Percentiles rank a stretch among this genome's conserved stretches.
These are phyloP conservation scores for Drosophila lacicola DNA, from an alignment of 2,888 invertebrate species.

Conservation along the genomic window DNA sequence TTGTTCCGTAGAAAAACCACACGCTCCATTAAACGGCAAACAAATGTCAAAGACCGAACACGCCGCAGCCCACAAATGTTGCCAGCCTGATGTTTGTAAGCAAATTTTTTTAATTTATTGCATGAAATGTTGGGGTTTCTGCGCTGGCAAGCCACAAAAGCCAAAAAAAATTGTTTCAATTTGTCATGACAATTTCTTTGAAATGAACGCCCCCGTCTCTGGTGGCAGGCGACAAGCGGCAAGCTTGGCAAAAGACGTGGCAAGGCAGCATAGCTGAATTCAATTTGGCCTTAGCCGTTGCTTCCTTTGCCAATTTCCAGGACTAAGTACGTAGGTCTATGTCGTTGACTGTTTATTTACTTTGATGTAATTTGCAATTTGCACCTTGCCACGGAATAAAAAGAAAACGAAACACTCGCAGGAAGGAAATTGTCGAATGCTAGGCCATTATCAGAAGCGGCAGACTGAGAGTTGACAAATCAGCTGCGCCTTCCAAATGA, in stretches of 20 bases:
- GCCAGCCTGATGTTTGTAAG: conserved; percentile 50
- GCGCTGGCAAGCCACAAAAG: conserved; percentile 69
- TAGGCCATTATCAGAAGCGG: conserved; percentile 62
- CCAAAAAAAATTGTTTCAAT: conserved; percentile 79
- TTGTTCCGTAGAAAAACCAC: conserved; percentile 40
- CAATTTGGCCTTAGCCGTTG: conserved; percentile 76
- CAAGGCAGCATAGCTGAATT: conserved; percentile 61
- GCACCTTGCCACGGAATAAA: conserved; percentile 64
- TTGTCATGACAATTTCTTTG: conserved; percentile 79
- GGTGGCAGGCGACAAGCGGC: neutral
- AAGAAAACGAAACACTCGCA: conserved; percentile 10
- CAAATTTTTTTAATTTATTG: conserved; percentile 78
- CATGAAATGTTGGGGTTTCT: conserved; percentile 68
- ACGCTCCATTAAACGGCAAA: conserved; percentile 75
- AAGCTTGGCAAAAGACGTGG: conserved; percentile 12
- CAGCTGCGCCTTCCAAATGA: conserved; percentile 64
- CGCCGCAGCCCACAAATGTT: conserved; percentile 6
- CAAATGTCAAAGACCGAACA: conserved; percentile 51
- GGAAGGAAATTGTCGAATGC: conserved; percentile 73
- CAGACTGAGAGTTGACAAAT: conserved; percentile 69
- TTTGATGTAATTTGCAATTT: conserved; percentile 79
- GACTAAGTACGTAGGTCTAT: conserved; percentile 60
- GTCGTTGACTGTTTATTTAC: conserved; percentile 70
- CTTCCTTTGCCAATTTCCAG: conserved; percentile 56
- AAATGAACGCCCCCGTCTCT: conserved; percentile 51